A percentile compares a stretch with the other conserved stretches of the same genome.
These are phyloP conservation scores for Toxostoma redivivum DNA, from an alignment of 2,113 vertebrate species.

Conservation along the genomic window DNA sequence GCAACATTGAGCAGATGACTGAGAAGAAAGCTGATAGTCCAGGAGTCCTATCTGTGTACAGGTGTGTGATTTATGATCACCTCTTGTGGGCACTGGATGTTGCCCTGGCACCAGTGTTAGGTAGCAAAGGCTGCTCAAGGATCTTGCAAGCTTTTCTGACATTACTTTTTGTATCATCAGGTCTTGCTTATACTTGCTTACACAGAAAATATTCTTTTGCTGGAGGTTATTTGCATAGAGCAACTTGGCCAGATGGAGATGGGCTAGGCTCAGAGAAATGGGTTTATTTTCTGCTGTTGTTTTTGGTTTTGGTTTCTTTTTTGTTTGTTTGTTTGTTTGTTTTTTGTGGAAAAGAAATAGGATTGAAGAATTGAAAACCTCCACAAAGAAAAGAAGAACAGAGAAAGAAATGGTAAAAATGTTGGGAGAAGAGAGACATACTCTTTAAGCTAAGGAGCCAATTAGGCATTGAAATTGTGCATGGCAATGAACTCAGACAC, in stretches of 20 bases:
- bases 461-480: neutral
- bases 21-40: neutral
- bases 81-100: neutral
- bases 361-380: neutral
- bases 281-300: neutral
- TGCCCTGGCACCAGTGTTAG: neutral
- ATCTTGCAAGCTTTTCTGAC: neutral
- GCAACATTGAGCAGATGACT: neutral
- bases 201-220: neutral
- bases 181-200: neutral
- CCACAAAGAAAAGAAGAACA: neutral
- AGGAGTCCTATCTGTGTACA: neutral
- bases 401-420: neutral
- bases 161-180: neutral
- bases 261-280: neutral
- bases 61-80: neutral
- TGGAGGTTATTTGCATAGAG: neutral
- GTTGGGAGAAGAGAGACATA: neutral
- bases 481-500: neutral
- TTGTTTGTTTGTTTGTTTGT: neutral
- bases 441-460: neutral
- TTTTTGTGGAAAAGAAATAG: neutral
- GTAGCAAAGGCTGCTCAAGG: neutral
- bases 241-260: neutral
- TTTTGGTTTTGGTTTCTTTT: neutral